Conservation (phyloP, 1,140 invertebrate species). For the Apolygus lucorum region DNA sequence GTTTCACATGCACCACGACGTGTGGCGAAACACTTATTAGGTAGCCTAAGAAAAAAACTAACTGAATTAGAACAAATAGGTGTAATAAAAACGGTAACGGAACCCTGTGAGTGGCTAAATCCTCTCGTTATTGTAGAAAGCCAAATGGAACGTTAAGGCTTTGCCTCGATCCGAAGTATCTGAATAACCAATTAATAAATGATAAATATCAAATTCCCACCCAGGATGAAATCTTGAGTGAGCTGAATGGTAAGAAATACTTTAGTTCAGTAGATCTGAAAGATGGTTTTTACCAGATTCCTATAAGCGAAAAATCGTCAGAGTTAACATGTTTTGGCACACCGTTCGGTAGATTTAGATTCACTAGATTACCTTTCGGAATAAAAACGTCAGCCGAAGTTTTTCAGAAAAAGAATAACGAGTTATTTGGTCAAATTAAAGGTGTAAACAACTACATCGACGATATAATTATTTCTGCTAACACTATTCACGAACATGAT, state of each 20-base stretch:
- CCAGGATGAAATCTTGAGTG: conserved; percentile 26
- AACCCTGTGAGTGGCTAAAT: conserved; percentile 32
- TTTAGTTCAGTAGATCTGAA: conserved; percentile 29
- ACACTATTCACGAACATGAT: conserved; percentile 32
- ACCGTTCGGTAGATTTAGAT: not conserved
- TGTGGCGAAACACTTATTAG: not conserved
- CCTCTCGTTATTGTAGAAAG: conserved; percentile 23
- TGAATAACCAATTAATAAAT: conserved; percentile 33
- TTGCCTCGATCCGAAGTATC: conserved; percentile 12
- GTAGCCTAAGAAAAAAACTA: too few species aligned
- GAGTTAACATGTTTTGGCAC: not conserved
- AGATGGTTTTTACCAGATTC: conserved; percentile 30
- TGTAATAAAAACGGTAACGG: conserved; percentile 19
- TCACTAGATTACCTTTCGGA: not conserved
- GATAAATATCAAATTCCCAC: not conserved
- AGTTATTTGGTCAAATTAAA: conserved; percentile 20
- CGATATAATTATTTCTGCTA: conserved; percentile 36
- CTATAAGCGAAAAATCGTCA: not conserved
- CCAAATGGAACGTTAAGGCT: not conserved
- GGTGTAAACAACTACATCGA: conserved; percentile 26
- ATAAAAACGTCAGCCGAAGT: not conserved
- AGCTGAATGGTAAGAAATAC: conserved; percentile 22
- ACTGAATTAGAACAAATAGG: not conserved
- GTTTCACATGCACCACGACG: not conserved
- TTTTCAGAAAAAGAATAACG: not conserved